A percentile compares a stretch with the other conserved stretches of the same genome.
These are phyloP conservation scores for Nipponia nippon DNA, from an alignment of 2,113 vertebrate species.

Conservation along the genomic window DNA sequence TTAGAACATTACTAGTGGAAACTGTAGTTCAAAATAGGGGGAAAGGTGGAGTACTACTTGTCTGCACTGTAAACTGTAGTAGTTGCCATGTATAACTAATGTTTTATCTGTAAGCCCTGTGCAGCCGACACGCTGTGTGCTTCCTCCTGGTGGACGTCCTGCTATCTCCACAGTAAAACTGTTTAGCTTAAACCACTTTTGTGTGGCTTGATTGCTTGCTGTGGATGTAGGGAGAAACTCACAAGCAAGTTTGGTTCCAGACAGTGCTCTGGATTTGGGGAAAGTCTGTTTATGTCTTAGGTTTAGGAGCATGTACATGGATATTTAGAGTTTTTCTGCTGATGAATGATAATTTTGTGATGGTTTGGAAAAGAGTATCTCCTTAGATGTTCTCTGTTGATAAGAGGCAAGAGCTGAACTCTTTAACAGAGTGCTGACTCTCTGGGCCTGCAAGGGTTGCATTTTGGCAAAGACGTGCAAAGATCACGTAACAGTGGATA, in stretches of 20 bases:
- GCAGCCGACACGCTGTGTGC: accelerated
- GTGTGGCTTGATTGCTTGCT: neutral
- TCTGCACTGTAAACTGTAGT: neutral
- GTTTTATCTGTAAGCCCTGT: neutral
- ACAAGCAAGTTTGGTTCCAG: neutral
- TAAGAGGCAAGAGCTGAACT: neutral
- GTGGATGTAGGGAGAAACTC: neutral
- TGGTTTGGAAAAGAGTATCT: neutral
- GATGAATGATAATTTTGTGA: neutral
- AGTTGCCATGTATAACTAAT: neutral
- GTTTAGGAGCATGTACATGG: neutral
- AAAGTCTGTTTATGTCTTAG: neutral
- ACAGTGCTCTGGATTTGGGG: neutral
- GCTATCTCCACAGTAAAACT: neutral
- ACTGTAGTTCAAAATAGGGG: neutral
- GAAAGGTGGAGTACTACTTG: neutral
- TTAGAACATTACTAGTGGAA: neutral
- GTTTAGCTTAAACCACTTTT: neutral
- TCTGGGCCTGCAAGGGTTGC: neutral
- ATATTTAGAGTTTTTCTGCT: neutral
- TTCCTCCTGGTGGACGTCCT: neutral
- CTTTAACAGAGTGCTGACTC: neutral
- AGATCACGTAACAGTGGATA: neutral
- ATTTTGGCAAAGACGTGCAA: neutral
- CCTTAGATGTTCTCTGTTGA: neutral